Conservation (phyloP, 2,113 vertebrate species). For the Cairina moschata region DNA sequence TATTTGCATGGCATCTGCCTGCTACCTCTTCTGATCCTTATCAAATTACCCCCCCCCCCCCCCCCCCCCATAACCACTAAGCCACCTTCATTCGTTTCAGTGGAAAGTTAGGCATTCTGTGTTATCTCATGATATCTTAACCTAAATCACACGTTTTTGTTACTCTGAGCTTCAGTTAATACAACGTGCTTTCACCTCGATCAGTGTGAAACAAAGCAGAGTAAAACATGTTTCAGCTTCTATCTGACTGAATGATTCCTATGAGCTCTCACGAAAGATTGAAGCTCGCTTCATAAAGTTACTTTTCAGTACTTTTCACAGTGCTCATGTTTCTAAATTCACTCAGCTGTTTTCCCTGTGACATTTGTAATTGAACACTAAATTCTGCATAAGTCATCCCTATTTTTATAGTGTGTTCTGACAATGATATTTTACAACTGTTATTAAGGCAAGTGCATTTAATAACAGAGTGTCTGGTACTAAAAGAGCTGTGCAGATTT, state of each 20-base stretch:
- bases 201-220: neutral
- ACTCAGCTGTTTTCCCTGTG: neutral
- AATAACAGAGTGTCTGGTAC: neutral
- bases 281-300: neutral
- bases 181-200: neutral
- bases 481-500: neutral
- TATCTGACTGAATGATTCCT: neutral
- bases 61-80: too few relatives aligned
- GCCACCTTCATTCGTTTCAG: neutral
- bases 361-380: neutral
- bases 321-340: neutral
- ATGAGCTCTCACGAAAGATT: neutral
- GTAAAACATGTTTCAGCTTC: neutral
- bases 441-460: neutral
- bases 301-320: neutral
- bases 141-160: constrained; percentile 7
- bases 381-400: neutral
- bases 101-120: neutral
- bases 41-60: neutral
- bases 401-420: neutral
- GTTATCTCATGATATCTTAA: neutral
- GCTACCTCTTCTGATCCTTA: neutral
- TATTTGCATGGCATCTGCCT: neutral
- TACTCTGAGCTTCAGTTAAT: neutral
- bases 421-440: neutral